Base-by-base conservation (phyloP, 2,888 invertebrate species). In the Aphrophora alni region DNA sequence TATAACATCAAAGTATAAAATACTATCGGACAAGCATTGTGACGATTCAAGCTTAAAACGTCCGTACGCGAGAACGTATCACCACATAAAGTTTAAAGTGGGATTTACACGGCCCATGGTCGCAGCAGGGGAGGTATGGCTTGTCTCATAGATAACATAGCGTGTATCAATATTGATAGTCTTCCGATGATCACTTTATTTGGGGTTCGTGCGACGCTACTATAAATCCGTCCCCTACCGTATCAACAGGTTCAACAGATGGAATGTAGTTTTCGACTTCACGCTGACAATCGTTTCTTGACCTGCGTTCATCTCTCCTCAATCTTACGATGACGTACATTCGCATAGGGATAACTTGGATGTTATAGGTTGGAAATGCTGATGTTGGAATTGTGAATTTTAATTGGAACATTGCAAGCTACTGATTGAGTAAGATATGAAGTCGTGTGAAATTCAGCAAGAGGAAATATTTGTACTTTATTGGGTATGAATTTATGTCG, bases 151-250 rank as follows among this genome's bases (percentile, higher is more conserved):
- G 21, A 59, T 59, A 59, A 59, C 59, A 59, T 59, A 59, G 59
- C 59, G 59, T 59, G 59, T 59, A 59, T 59, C 59, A 59, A 21
- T 59, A 59, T 59, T 59, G 17, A 74, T 38, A 59, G 38, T 7
- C 77, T 28, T 8, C 69, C 77, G 77, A 70, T 77, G 77, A 77
- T 70, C 77, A 71, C 38, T 77, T 77, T 77, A 77, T 77, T 38
- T 38, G 77, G 38, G 25, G 68, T 69, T 77, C 77, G 77, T 77
- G 77, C 70, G 27, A 38, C 25, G 14, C 8, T 71, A 0, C 71
- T 38, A 71, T 77, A 77, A 77, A 77, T 59, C 21, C 21, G 21
- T 59, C 59, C 17, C 51, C 10, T 21, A 21, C 38, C 71, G 78
- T 78, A 72, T 72, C 78, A 78, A 72, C 78, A 72, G 72, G 72